A percentile compares a stretch with the other conserved stretches of the same genome.
These are phyloP conservation scores for Halictus quadricinctus DNA, from an alignment of 2,888 invertebrate genomes.

Conservation along the genomic window DNA sequence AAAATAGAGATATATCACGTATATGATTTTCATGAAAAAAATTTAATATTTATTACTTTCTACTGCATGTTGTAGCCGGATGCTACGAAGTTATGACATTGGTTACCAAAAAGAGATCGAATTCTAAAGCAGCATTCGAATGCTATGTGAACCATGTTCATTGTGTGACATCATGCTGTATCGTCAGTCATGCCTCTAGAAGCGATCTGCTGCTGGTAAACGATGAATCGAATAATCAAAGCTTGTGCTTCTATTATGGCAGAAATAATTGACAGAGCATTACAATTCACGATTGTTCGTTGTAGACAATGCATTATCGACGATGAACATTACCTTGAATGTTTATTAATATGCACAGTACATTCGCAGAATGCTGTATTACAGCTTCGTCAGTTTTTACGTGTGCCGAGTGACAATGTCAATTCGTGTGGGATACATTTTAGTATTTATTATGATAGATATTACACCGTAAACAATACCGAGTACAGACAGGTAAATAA, in stretches of 20 bases:
- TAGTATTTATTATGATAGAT: neutral
- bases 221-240: neutral
- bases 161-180: neutral
- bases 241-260: slow-evolving; percentile 11
- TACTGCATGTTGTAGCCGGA: neutral
- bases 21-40: too few relatives aligned
- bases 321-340: neutral
- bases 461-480: neutral
- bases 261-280: slow-evolving; percentile 29
- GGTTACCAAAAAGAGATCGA: neutral
- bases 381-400: neutral
- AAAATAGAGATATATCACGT: too few relatives aligned
- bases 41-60: too few relatives aligned
- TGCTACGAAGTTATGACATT: neutral
- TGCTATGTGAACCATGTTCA: neutral
- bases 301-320: slow-evolving; percentile 8
- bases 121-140: neutral
- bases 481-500: neutral
- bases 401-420: neutral
- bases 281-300: neutral
- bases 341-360: neutral
- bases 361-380: neutral
- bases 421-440: neutral
- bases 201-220: neutral
- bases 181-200: neutral